Conservation (phyloP, 2,888 invertebrate species). For the Azorinus chamasolen region DNA sequence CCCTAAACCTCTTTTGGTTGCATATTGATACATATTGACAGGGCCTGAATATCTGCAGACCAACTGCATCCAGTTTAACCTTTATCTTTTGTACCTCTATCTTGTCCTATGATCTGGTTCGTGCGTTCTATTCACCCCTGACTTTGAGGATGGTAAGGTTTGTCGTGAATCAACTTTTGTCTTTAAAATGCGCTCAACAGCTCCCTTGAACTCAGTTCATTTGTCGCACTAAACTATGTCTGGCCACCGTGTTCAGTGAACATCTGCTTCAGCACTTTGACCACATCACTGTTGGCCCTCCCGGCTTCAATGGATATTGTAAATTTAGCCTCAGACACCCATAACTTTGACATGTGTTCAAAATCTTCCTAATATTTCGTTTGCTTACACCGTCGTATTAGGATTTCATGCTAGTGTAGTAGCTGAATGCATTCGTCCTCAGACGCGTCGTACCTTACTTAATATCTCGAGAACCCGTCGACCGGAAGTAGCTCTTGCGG, state of each 20-base stretch:
- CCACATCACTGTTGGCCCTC: neutral
- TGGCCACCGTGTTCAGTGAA: slow-evolving; percentile 5
- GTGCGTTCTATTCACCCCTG: slow-evolving; percentile 29
- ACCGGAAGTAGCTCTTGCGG: too few species aligned
- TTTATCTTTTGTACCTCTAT: slow-evolving; percentile 1
- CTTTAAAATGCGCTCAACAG: neutral
- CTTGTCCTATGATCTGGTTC: slow-evolving; percentile 13
- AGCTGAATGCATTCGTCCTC: too few species aligned
- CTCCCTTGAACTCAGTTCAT: slow-evolving; percentile 19
- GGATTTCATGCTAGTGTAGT: neutral
- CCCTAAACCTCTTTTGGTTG: slow-evolving; percentile 28
- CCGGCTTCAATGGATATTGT: neutral
- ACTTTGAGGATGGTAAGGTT: slow-evolving; percentile 31
- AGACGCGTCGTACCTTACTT: too few species aligned
- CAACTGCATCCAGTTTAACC: slow-evolving; percentile 6
- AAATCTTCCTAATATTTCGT: neutral
- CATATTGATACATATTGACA: neutral
- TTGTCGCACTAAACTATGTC: slow-evolving; percentile 18
- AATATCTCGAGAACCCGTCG: too few species aligned
- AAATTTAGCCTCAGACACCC: slow-evolving; percentile 4
- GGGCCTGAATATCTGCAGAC: neutral
- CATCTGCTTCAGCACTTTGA: neutral
- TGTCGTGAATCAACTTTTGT: slow-evolving; percentile 16
- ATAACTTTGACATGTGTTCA: neutral
- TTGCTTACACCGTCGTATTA: neutral